phyloP scores from a whole-genome alignment of 1,140 invertebrate species.

The Plectrocnemia conspersa region DNA sequence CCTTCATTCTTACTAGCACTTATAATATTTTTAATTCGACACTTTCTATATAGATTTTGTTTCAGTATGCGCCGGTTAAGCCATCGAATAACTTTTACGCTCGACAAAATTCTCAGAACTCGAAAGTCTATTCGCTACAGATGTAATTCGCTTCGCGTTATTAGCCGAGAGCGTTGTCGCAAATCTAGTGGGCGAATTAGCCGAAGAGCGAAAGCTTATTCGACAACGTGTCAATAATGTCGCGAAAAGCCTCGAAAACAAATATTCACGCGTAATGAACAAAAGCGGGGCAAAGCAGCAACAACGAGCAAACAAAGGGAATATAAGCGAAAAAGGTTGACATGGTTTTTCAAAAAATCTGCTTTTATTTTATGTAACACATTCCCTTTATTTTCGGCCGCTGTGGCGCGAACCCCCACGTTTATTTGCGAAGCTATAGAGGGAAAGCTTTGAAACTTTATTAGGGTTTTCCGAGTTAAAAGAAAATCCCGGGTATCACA shows the following conservation, averaged over 20 bases:
- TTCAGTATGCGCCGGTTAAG: no score
- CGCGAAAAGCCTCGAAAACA: neutral
- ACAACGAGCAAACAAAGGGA: constrained; percentile 16
- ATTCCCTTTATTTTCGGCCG: constrained; percentile 26
- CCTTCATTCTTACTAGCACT: no score
- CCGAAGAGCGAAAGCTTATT: neutral
- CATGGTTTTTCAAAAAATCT: constrained; percentile 28
- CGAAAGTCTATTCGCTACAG: no score
- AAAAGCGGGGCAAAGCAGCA: no score
- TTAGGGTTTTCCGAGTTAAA: constrained; percentile 34
- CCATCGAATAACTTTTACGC: no score
- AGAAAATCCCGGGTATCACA: constrained; percentile 33
- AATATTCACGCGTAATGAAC: constrained; percentile 11
- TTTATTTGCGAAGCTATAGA: constrained; percentile 29
- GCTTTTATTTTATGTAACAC: constrained; percentile 34
- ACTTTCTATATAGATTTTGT: no score
- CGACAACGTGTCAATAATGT: neutral
- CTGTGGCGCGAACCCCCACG: constrained; percentile 26
- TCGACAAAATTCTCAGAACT: no score
- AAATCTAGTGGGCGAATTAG: no score
- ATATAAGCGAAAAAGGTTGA: constrained; percentile 20
- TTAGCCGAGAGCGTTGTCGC: no score
- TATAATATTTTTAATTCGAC: no score
- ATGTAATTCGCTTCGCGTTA: no score
- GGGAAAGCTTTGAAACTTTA: constrained; percentile 33